These are phyloP conservation scores for Protonemura montana DNA, from an alignment of 2,888 invertebrate genomes.

Conservation along the genomic window DNA sequence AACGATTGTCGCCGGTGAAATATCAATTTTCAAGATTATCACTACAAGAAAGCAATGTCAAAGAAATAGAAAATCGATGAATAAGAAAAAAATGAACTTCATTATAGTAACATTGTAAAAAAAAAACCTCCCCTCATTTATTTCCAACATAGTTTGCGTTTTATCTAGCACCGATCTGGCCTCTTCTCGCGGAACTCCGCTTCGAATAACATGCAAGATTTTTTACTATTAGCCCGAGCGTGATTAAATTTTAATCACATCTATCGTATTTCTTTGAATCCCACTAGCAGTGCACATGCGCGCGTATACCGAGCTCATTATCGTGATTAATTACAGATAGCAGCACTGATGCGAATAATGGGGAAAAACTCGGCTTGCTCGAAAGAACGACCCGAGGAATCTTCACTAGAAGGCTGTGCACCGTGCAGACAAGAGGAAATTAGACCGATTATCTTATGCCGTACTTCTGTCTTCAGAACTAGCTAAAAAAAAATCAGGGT, in stretches of 20 bases:
- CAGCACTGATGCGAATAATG: background rate
- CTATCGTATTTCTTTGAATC: background rate
- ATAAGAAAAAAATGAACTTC: too few relatives aligned
- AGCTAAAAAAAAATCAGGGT: too few relatives aligned
- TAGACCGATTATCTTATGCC: too few relatives aligned
- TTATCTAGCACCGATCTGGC: background rate
- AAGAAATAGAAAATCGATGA: too few relatives aligned
- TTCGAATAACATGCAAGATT: background rate
- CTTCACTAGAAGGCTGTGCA: too few relatives aligned
- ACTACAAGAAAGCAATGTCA: too few relatives aligned
- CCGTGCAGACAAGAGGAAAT: too few relatives aligned
- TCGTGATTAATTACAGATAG: background rate
- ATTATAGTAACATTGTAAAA: too few relatives aligned
- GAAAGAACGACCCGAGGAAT: too few relatives aligned
- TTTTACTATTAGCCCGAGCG: background rate
- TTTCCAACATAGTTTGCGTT: background rate
- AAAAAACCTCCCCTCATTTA: background rate
- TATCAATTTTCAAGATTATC: too few relatives aligned
- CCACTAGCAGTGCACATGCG: background rate
- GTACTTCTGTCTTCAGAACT: too few relatives aligned
- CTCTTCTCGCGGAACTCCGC: constrained; percentile 37
- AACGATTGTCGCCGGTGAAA: too few relatives aligned
- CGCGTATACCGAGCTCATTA: background rate
- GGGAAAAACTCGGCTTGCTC: background rate
- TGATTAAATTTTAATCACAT: background rate